These are phyloP conservation scores for Gorsachius magnificus DNA, from an alignment of 2,797 vertebrate genomes.

Conservation along the genomic window DNA sequence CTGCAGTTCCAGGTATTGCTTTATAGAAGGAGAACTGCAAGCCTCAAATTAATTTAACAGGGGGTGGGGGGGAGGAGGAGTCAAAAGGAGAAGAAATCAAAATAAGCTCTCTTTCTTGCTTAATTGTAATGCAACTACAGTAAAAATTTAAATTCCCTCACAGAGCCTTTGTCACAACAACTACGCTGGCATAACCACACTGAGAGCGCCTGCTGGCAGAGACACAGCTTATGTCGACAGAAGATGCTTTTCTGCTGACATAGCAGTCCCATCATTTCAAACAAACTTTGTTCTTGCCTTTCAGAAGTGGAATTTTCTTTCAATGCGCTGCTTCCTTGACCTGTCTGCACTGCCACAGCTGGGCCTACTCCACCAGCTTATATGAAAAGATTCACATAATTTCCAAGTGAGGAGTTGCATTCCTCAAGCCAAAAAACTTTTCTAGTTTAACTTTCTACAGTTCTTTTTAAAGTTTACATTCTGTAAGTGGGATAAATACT, in stretches of 20 bases:
- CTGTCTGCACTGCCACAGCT: not conserved
- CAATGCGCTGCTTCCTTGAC: not conserved
- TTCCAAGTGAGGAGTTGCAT: not conserved
- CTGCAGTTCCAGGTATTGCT: not conserved
- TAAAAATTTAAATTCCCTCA: not conserved
- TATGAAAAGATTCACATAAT: not conserved
- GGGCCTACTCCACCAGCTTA: not conserved
- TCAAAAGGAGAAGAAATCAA: not conserved
- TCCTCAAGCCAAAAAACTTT: not conserved
- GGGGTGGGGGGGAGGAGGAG: too few species aligned
- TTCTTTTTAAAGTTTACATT: not conserved
- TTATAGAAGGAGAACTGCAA: not conserved
- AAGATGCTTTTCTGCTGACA: constrained; percentile 37
- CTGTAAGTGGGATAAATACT: not conserved
- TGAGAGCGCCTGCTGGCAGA: not conserved
- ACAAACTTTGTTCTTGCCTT: not conserved
- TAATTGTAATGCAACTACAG: not conserved
- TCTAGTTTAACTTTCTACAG: not conserved
- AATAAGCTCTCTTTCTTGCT: not conserved
- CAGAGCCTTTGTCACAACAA: not conserved
- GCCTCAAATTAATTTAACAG: not conserved
- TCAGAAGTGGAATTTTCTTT: not conserved
- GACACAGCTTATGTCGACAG: not conserved
- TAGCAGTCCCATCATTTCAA: not conserved
- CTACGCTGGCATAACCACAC: accelerated